Evolutionary conservation across 2,797 vertebrate genomes (phyloP).

Genomic region (Artibeus lituratus): DNA sequence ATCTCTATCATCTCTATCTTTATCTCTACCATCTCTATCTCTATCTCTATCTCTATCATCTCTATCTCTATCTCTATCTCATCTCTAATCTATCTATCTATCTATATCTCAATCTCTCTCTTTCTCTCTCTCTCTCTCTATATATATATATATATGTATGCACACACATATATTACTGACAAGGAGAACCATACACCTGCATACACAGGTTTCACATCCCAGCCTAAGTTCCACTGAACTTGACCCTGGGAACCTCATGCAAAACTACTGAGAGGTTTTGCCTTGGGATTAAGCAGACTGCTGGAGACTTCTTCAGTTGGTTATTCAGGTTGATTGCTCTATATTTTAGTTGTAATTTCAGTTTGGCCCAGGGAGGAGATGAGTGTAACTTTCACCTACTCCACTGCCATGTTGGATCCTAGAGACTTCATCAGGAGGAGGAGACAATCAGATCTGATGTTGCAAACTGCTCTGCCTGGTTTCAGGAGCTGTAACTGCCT

Average conservation of each 20-base stretch:
- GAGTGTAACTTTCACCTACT: neutral
- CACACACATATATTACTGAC: neutral
- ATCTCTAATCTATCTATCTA: no score
- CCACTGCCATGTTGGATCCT: neutral
- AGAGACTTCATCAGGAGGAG: neutral
- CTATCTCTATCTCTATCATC: no score
- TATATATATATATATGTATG: no score
- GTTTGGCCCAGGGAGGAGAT: neutral
- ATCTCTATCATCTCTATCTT: no score
- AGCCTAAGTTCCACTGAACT: neutral
- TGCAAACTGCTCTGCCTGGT: no score
- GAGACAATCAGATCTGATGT: neutral
- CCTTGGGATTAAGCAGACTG: neutral
- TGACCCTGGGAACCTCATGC: neutral
- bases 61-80: no score
- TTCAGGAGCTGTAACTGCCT: no score
- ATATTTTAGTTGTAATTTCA: neutral
- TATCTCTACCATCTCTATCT: no score
- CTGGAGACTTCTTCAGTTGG: neutral
- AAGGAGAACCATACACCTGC: neutral
- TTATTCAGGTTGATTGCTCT: neutral
- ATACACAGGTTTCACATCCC: neutral
- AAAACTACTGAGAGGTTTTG: neutral
- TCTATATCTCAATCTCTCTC: no score
- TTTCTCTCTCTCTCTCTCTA: no score